Conservation (phyloP, 1,140 invertebrate genomes). For the Heliconius nattereri region DNA sequence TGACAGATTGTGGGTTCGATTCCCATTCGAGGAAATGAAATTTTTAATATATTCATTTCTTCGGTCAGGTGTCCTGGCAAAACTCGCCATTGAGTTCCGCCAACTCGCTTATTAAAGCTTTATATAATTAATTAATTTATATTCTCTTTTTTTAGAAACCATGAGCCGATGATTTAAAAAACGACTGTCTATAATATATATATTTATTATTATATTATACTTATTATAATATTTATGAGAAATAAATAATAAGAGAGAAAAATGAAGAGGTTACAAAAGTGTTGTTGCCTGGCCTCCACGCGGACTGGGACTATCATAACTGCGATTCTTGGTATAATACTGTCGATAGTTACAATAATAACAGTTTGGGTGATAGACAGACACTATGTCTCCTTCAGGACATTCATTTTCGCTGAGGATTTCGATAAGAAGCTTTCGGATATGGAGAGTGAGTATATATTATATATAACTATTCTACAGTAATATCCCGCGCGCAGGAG, state of each 20-base stretch:
- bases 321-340: constrained; percentile 85
- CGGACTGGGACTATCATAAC: constrained; percentile 87
- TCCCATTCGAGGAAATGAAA: too few relatives aligned
- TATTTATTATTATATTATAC: too few relatives aligned
- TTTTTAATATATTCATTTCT: too few relatives aligned
- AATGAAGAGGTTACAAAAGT: constrained; percentile 75
- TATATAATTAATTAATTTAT: not conserved
- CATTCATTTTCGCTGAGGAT: constrained; percentile 85
- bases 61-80: too few relatives aligned
- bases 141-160: constrained; percentile 51
- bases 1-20: too few relatives aligned
- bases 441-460: constrained; percentile 82
- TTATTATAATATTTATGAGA: too few relatives aligned
- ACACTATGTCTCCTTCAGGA: constrained; percentile 83
- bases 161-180: constrained; percentile 51
- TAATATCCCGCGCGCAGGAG: too few relatives aligned
- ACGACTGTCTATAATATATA: constrained; percentile 27
- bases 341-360: constrained; percentile 80
- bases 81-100: too few relatives aligned
- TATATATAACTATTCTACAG: too few relatives aligned
- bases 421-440: constrained; percentile 78
- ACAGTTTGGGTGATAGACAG: constrained; percentile 63
- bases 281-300: constrained; percentile 86
- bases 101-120: too few relatives aligned
- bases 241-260: constrained; percentile 18